Conservation (phyloP, 2,888 invertebrate species). For the Deilephila porcellus region DNA sequence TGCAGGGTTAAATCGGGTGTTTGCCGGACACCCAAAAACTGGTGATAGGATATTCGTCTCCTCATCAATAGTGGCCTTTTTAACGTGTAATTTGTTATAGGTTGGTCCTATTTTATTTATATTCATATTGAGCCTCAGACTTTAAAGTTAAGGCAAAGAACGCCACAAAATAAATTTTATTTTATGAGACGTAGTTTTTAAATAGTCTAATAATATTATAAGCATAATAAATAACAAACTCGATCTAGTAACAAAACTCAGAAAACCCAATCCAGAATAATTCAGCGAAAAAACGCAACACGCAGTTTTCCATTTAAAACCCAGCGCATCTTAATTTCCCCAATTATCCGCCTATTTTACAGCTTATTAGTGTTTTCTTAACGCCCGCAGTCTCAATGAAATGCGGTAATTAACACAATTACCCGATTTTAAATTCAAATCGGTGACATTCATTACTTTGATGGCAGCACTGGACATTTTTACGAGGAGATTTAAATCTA, state of each 20-base stretch:
- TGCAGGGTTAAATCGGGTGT: no score
- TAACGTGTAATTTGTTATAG: no score
- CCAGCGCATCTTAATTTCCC: constrained; percentile 34
- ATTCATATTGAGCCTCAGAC: no score
- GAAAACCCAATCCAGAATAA: neutral
- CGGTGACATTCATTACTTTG: constrained; percentile 44
- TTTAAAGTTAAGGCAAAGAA: no score
- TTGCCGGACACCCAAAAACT: no score
- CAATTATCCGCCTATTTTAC: constrained; percentile 25
- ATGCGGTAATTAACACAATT: constrained; percentile 31
- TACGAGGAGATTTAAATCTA: constrained; percentile 37
- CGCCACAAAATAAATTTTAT: no score
- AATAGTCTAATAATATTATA: no score
- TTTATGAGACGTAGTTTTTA: no score
- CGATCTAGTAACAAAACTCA: neutral
- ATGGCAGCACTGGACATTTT: constrained; percentile 42
- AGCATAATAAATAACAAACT: neutral
- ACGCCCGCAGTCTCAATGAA: constrained; percentile 17
- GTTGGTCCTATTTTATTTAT: no score
- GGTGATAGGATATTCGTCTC: no score
- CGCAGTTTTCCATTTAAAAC: neutral
- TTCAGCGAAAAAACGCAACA: neutral
- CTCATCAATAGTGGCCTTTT: no score
- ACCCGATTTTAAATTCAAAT: constrained; percentile 41
- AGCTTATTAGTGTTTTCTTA: constrained; percentile 29